phyloP scores from a whole-genome alignment of 2,113 vertebrate species.

The Oryzias melastigma region DNA sequence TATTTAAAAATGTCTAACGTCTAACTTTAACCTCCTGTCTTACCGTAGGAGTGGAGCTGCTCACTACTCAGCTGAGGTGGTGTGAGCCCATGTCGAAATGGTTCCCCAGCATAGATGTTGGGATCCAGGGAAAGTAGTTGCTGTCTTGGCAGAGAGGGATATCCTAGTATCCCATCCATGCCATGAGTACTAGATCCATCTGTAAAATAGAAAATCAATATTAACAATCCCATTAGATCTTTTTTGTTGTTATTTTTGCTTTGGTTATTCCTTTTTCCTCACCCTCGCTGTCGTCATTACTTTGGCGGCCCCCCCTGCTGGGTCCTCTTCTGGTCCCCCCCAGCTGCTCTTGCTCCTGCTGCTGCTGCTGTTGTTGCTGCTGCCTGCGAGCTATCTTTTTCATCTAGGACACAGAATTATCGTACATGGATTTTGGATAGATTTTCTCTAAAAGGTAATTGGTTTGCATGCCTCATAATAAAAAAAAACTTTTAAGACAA shows the following conservation, averaged over 20 bases:
- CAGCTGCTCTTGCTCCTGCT: constrained; percentile 85
- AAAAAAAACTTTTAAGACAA: constrained; percentile 21
- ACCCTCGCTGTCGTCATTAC: constrained; percentile 89
- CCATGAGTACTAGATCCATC: constrained; percentile 84
- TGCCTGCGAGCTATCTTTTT: constrained; percentile 91
- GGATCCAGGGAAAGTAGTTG: constrained; percentile 84
- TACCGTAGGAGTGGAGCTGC: constrained; percentile 87
- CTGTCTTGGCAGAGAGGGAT: constrained; percentile 82
- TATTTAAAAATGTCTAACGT: background rate
- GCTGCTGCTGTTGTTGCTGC: constrained; percentile 86
- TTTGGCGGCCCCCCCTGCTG: constrained; percentile 81
- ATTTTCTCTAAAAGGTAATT: background rate
- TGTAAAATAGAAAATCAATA: constrained; percentile 39
- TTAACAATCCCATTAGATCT: background rate
- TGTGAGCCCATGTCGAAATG: constrained; percentile 86
- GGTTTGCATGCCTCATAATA: background rate
- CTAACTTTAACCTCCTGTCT: constrained; percentile 22
- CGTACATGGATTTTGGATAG: background rate
- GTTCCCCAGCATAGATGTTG: constrained; percentile 82
- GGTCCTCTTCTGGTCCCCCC: constrained; percentile 77
- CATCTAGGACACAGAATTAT: constrained; percentile 76
- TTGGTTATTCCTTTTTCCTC: constrained; percentile 24
- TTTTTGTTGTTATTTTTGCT: background rate
- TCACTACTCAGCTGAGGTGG: constrained; percentile 84
- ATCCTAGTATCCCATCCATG: constrained; percentile 84